Base-by-base conservation (phyloP, 2,888 invertebrate genomes). In the Agapostemon virescens region DNA sequence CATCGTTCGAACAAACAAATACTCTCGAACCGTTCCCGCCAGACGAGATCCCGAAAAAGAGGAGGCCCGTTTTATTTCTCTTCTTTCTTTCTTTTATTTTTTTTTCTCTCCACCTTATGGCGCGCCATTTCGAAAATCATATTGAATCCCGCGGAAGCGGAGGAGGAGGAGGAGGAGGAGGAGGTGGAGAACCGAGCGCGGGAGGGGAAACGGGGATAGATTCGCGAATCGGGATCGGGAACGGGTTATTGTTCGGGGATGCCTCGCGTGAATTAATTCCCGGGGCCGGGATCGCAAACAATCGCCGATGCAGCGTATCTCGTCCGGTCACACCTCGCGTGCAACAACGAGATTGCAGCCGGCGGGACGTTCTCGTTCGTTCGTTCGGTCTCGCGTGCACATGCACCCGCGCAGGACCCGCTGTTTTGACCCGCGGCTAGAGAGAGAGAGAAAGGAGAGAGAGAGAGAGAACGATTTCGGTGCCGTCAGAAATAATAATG, bases 51-150 rank as follows among this genome's bases (percentile, higher is more conserved):
- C 20, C n/a, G n/a, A 30, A 30, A 6, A 75, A 75, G 71, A 45
- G 70, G 61, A 76, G 42, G 61, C 11, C 45, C 45, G 72, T 52
- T 81, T 82, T 82, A n/a, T n/a, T n/a, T n/a, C n/a, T n/a, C n/a
- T n/a, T n/a, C n/a, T n/a, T n/a, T n/a, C n/a, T n/a, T n/a, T n/a
- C n/a, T n/a, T n/a, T n/a, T n/a, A n/a, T n/a, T n/a, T n/a, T n/a
- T n/a, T n/a, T n/a, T n/a, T n/a, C n/a, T n/a, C n/a, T 74, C 64
- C 84, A 86, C 90, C 90, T 90, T 90, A 90, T 90, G 90, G 90
- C 88, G 88, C 73, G 79, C 84, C 86, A 90, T 90, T 90, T 89
- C 88, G 88, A 87, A 78, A 90, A 90, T 90, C 90, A 84, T 86
- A 90, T 90, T 90, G 87, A 88, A 90, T 88, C 88, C 85, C 85